A percentile compares a stretch with the other conserved stretches of the same genome.
phyloP scores from a whole-genome alignment of 2,888 invertebrate genomes.

The Microchrysa polita region DNA sequence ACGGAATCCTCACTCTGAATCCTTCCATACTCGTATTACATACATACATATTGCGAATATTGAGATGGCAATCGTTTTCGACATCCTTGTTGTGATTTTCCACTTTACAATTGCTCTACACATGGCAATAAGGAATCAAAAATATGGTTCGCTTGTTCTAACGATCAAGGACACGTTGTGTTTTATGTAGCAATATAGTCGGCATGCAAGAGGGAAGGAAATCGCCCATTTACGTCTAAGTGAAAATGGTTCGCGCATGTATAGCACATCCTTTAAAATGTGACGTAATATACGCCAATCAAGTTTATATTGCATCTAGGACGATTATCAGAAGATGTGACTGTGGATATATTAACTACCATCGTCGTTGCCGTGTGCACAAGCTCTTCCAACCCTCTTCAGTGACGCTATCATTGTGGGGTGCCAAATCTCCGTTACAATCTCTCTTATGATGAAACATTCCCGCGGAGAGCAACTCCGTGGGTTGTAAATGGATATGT shows the following conservation, averaged over 20 bases:
- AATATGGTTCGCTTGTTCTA: not conserved
- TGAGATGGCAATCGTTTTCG: conserved; percentile 18
- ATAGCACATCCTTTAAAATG: conserved; percentile 15
- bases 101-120: conserved; percentile 7
- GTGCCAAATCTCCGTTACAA: conserved; percentile 42
- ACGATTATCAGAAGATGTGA: conserved; percentile 5
- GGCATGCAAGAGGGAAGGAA: not conserved
- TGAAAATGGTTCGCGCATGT: conserved; percentile 41
- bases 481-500: conserved; percentile 47
- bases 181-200: not conserved
- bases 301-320: conserved; percentile 27
- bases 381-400: conserved; percentile 20
- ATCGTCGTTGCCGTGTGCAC: not conserved
- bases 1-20: conserved; percentile 28
- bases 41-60: no score
- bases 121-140: conserved; percentile 22
- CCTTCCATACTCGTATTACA: conserved; percentile 5
- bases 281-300: conserved; percentile 37
- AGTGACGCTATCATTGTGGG: conserved; percentile 40
- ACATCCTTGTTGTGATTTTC: conserved; percentile 40
- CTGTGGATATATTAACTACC: not conserved
- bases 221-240: conserved; percentile 29
- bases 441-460: conserved; percentile 30
- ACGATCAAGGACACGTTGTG: not conserved
- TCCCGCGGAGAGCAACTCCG: conserved; percentile 18